A percentile compares a stretch with the other conserved stretches of the same genome.
Evolutionary conservation across 2,797 vertebrate species (phyloP).

Genomic region (Nasua narica): DNA sequence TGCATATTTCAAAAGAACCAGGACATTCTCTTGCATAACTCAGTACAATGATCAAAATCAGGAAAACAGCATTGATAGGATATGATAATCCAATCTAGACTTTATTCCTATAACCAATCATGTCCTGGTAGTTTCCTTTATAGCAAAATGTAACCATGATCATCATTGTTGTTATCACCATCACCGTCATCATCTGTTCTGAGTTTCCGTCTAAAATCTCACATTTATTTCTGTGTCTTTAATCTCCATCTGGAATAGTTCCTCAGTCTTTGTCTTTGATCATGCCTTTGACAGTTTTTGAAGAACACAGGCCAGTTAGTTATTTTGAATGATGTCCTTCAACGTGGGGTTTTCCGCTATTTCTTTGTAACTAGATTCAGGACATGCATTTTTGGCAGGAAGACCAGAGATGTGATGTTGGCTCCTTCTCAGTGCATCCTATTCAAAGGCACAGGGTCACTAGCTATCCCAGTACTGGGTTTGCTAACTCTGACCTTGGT

Average conservation of each 20-base stretch:
- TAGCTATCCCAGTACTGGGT: accelerated
- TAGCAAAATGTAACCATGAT: neutral
- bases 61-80: neutral
- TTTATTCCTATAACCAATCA: neutral
- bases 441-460: accelerated
- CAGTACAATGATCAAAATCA: neutral
- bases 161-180: neutral
- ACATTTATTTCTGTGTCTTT: accelerated
- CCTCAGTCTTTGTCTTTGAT: neutral
- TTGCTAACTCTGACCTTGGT: neutral
- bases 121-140: neutral
- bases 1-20: neutral
- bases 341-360: accelerated
- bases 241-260: too few species aligned
- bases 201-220: neutral
- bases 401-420: neutral
- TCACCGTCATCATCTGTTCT: neutral
- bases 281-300: neutral
- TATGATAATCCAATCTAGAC: neutral
- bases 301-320: neutral
- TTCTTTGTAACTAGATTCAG: neutral
- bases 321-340: neutral
- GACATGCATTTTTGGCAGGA: neutral
- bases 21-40: neutral
- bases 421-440: accelerated